These are phyloP conservation scores for Bucorvus abyssinicus DNA, from an alignment of 2,797 vertebrate genomes.

Conservation along the genomic window DNA sequence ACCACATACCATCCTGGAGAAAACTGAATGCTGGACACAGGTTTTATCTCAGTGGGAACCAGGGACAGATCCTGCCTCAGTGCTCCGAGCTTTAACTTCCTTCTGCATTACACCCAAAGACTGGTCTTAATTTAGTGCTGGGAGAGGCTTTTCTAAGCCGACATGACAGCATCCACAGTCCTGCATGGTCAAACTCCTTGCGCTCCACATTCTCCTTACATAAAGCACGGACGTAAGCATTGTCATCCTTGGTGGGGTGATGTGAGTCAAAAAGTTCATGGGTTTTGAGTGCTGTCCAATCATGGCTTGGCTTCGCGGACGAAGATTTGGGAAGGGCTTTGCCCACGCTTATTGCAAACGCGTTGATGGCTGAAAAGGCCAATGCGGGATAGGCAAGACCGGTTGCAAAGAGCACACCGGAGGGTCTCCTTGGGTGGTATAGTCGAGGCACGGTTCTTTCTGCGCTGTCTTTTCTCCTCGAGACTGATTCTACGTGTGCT, in stretches of 20 bases:
- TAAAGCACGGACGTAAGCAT: background rate
- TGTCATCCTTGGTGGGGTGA: background rate
- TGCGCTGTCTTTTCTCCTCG: too few relatives aligned
- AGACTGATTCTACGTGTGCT: too few relatives aligned
- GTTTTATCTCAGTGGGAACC: background rate
- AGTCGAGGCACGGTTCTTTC: too few relatives aligned
- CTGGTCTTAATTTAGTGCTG: background rate
- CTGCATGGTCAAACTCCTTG: background rate
- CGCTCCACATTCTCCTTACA: background rate
- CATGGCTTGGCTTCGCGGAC: too few relatives aligned
- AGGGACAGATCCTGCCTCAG: background rate
- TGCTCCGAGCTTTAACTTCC: background rate
- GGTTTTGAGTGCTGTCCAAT: background rate
- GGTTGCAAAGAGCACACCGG: too few relatives aligned
- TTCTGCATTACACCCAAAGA: background rate
- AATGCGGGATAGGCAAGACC: too few relatives aligned
- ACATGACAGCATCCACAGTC: background rate
- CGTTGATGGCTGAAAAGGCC: too few relatives aligned
- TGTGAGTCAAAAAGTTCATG: background rate
- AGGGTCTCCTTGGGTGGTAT: too few relatives aligned
- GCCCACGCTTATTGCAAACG: too few relatives aligned
- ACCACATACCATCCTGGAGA: background rate
- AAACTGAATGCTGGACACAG: background rate
- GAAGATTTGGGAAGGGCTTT: too few relatives aligned
- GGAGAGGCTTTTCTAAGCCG: background rate